Percentiles rank a stretch among this genome's conserved stretches.
Conservation (phyloP, 1,140 invertebrate species). For the Drosophila setifemur region DNA sequence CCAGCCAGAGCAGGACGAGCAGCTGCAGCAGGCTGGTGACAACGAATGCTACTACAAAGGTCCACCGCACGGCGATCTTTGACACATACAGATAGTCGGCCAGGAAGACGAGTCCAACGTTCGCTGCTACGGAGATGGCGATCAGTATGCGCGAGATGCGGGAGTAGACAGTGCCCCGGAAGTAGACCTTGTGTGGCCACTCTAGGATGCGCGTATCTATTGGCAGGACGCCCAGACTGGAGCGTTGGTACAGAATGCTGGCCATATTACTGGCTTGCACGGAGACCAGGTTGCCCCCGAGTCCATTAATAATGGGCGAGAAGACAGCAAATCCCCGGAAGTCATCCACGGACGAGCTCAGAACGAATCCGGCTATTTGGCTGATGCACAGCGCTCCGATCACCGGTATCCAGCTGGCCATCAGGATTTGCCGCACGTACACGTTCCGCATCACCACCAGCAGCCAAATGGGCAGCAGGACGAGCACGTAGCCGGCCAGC, state of each 20-base stretch:
- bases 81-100: constrained; percentile 93
- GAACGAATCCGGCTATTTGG: constrained; percentile 90
- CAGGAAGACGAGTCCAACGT: constrained; percentile 94
- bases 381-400: constrained; percentile 94
- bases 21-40: constrained; percentile 92
- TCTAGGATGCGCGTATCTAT: constrained; percentile 84
- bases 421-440: constrained; percentile 89
- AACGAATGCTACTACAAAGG: constrained; percentile 93
- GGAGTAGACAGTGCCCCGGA: constrained; percentile 85
- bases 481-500: constrained; percentile 84
- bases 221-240: constrained; percentile 84
- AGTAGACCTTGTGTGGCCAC: constrained; percentile 83
- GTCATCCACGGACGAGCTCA: constrained; percentile 90
- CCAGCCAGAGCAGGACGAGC: constrained; percentile 88
- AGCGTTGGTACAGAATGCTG: constrained; percentile 90
- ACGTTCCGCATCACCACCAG: constrained; percentile 90
- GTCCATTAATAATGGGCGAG: constrained; percentile 97
- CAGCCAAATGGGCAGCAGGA: constrained; percentile 90
- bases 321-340: constrained; percentile 94
- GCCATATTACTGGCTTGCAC: constrained; percentile 97
- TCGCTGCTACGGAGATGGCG: constrained; percentile 95
- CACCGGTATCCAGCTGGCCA: constrained; percentile 93
- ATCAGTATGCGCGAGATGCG: constrained; percentile 91
- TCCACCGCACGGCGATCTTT: constrained; percentile 90
- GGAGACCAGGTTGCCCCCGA: constrained; percentile 98